A percentile compares a stretch with the other conserved stretches of the same genome.
These are phyloP conservation scores for Chaenogobius annularis DNA, from an alignment of 2,113 vertebrate species.

Conservation along the genomic window DNA sequence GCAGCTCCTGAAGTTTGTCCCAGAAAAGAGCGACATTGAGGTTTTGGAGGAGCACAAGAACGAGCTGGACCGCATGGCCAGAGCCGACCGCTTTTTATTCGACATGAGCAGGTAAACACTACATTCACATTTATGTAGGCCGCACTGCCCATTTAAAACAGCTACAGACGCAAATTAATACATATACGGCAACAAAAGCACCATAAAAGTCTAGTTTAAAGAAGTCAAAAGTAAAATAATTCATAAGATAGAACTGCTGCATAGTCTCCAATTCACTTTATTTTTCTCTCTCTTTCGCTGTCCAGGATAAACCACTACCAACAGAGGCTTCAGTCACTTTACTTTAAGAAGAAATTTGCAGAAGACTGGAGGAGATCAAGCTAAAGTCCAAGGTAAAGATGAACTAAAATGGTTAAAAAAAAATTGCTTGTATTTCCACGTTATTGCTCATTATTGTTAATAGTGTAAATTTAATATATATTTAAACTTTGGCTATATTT, in stretches of 20 bases:
- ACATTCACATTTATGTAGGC: not conserved
- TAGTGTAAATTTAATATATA: too few relatives aligned
- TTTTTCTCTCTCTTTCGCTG: conserved; percentile 10
- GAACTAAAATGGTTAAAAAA: not conserved
- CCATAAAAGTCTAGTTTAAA: too few relatives aligned
- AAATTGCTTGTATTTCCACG: too few relatives aligned
- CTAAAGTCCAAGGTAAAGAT: conserved; percentile 50
- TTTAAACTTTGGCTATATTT: too few relatives aligned
- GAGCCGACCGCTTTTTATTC: conserved; percentile 57
- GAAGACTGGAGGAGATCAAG: conserved; percentile 56
- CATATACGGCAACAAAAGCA: too few relatives aligned
- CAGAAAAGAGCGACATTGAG: conserved; percentile 62
- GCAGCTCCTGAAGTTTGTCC: conserved; percentile 64
- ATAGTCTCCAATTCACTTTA: not conserved
- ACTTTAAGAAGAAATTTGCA: conserved; percentile 67
- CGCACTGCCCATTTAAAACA: not conserved
- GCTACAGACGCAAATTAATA: not conserved
- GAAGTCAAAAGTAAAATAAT: too few relatives aligned
- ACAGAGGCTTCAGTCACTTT: conserved; percentile 53
- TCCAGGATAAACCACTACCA: conserved; percentile 62
- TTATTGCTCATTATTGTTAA: too few relatives aligned
- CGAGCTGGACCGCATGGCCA: conserved; percentile 64
- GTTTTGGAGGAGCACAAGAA: conserved; percentile 64
- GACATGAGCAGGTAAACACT: conserved; percentile 62
- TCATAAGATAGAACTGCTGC: not conserved